A percentile compares a stretch with the other conserved stretches of the same genome.
Evolutionary conservation across 2,797 vertebrate species (phyloP).

Genomic region (Crypturellus tataupa): DNA sequence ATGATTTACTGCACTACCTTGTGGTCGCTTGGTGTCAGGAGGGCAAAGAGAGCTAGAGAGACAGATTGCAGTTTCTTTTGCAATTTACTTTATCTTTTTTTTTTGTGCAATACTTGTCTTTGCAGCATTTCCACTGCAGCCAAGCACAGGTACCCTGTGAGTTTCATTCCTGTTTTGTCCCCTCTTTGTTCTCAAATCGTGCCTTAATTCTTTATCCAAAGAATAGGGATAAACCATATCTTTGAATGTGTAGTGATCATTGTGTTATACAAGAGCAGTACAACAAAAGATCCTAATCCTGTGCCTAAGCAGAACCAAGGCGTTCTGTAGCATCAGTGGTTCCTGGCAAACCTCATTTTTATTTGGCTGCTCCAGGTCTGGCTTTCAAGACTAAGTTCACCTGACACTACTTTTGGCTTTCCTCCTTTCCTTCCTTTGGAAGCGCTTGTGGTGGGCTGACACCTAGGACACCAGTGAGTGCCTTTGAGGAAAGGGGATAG

Average conservation of each 20-base stretch:
- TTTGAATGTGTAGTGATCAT: background rate
- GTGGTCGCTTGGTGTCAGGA: background rate
- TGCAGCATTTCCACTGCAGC: background rate
- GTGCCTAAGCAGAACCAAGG: background rate
- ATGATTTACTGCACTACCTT: background rate
- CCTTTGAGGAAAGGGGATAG: background rate
- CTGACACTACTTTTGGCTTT: background rate
- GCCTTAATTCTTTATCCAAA: background rate
- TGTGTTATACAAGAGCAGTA: rapidly evolving
- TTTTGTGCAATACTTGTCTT: background rate
- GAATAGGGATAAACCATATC: background rate
- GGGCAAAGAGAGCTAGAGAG: background rate
- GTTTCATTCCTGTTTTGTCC: background rate
- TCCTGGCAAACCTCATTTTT: background rate
- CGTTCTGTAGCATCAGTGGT: background rate
- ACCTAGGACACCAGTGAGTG: background rate
- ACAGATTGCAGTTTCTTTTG: background rate
- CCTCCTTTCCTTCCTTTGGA: background rate
- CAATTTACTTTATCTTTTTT: background rate
- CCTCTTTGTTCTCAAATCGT: background rate
- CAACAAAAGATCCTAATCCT: background rate
- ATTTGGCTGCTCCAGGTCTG: background rate
- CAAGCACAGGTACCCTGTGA: background rate
- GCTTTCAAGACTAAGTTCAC: background rate
- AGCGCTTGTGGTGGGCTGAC: background rate